Percentiles rank a stretch among this genome's conserved stretches.
phyloP scores from a whole-genome alignment of 2,888 invertebrate species.

The Junonia oenone region DNA sequence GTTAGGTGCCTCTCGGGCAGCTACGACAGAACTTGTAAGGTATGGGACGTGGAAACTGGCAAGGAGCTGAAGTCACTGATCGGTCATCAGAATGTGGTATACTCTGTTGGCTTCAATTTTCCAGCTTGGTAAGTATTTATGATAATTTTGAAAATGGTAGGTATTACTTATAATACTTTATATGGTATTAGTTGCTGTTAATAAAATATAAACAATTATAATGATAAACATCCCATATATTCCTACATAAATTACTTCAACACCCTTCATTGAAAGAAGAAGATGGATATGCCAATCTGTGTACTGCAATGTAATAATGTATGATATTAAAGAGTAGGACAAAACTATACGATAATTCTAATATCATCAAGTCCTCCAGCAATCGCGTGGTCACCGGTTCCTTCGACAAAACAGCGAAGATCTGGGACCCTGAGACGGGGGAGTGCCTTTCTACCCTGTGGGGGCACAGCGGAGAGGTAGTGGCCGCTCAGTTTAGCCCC shows the following conservation, averaged over 20 bases:
- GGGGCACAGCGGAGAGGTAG: slow-evolving; percentile 88
- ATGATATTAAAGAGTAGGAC: no score
- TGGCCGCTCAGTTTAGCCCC: slow-evolving; percentile 84
- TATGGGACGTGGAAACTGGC: slow-evolving; percentile 87
- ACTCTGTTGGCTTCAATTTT: slow-evolving; percentile 88
- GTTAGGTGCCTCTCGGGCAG: slow-evolving; percentile 88
- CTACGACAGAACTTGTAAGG: slow-evolving; percentile 90
- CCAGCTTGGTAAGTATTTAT: slow-evolving; percentile 84
- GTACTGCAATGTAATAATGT: no score
- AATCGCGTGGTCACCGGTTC: slow-evolving; percentile 88
- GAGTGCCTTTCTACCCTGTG: slow-evolving; percentile 83
- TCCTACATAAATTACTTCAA: no score
- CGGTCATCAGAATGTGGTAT: slow-evolving; percentile 90
- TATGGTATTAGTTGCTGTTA: no score
- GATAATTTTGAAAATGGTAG: no score
- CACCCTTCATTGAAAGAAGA: no score
- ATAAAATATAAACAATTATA: no score
- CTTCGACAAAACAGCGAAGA: slow-evolving; percentile 87
- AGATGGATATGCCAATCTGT: no score
- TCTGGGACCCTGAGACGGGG: slow-evolving; percentile 86
- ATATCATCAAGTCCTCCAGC: slow-evolving; percentile 54
- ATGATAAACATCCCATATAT: no score
- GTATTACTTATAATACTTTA: no score
- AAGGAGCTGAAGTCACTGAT: slow-evolving; percentile 83
- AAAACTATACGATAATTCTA: no score